A percentile compares a stretch with the other conserved stretches of the same genome.
Conservation (phyloP, 2,888 invertebrate genomes). For the Tinea trinotella region DNA sequence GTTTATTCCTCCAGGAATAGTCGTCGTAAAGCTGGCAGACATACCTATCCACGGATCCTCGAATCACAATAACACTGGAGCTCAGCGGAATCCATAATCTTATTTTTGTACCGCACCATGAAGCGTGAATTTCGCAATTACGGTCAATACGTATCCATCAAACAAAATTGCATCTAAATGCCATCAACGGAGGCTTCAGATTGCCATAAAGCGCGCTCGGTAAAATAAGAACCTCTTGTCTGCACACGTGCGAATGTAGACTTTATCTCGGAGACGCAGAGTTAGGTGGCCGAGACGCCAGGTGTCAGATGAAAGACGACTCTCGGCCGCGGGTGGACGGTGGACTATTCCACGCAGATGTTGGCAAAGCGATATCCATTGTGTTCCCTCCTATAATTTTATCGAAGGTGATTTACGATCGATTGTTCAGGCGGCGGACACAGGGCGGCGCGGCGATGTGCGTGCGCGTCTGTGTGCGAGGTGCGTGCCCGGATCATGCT, state of each 20-base stretch:
- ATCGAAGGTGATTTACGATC: constrained; percentile 73
- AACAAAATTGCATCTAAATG: constrained; percentile 42
- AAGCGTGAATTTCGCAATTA: constrained; percentile 73
- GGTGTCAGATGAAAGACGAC: constrained; percentile 56
- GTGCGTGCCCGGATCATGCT: constrained; percentile 39
- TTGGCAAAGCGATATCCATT: constrained; percentile 53
- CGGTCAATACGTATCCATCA: constrained; percentile 28
- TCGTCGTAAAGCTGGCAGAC: constrained; percentile 65
- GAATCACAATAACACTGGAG: constrained; percentile 70
- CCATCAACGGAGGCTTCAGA: constrained; percentile 36
- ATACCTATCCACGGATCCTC: constrained; percentile 71
- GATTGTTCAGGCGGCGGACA: constrained; percentile 69
- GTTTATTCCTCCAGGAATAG: constrained; percentile 71
- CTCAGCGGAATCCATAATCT: constrained; percentile 73
- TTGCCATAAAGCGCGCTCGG: constrained; percentile 41
- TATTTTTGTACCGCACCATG: constrained; percentile 71
- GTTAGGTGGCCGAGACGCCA: constrained; percentile 40
- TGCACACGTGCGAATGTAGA: constrained; percentile 65
- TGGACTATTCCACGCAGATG: constrained; percentile 55
- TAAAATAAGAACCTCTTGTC: constrained; percentile 69
- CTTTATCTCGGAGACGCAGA: constrained; percentile 65
- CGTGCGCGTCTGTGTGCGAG: constrained; percentile 51
- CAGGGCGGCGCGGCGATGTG: constrained; percentile 40
- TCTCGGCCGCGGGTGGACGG: constrained; percentile 53
- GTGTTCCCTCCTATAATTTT: constrained; percentile 72